Evolutionary conservation across 2,113 vertebrate species (phyloP).

Genomic region (Oenanthe oenanthe): DNA sequence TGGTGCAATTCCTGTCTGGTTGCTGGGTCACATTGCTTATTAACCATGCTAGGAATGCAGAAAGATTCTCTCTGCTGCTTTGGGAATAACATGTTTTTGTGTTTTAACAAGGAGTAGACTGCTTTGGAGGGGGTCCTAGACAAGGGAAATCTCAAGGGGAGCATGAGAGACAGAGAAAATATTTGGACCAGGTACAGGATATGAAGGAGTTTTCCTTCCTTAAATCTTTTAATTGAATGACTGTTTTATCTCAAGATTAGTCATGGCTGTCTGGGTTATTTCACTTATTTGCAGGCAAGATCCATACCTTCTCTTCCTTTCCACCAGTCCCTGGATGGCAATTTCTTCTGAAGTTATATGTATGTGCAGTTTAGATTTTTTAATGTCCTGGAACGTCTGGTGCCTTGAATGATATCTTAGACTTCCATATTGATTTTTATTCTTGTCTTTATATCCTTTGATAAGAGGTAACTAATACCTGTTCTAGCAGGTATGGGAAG

Average conservation of each 20-base stretch:
- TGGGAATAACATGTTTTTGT: slow-evolving; percentile 2
- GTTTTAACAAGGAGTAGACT: slow-evolving; percentile 9
- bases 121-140: not conserved
- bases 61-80: not conserved
- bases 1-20: not conserved
- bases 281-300: not conserved
- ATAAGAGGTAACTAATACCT: not conserved
- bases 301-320: not conserved
- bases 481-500: not conserved
- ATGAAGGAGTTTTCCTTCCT: slow-evolving; percentile 37
- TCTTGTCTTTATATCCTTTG: not conserved
- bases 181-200: slow-evolving; percentile 14
- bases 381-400: not conserved
- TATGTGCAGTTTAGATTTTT: not conserved
- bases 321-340: slow-evolving; percentile 7
- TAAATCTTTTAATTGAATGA: slow-evolving; percentile 44
- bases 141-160: slow-evolving; percentile 35
- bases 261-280: slow-evolving; percentile 12
- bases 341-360: slow-evolving; percentile 27
- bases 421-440: not conserved
- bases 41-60: not conserved
- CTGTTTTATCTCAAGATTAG: slow-evolving; percentile 45
- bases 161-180: slow-evolving; percentile 2
- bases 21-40: not conserved
- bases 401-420: not conserved